These are phyloP conservation scores for Mimumesa dahlbomi DNA, from an alignment of 2,888 invertebrate species.

Conservation along the genomic window DNA sequence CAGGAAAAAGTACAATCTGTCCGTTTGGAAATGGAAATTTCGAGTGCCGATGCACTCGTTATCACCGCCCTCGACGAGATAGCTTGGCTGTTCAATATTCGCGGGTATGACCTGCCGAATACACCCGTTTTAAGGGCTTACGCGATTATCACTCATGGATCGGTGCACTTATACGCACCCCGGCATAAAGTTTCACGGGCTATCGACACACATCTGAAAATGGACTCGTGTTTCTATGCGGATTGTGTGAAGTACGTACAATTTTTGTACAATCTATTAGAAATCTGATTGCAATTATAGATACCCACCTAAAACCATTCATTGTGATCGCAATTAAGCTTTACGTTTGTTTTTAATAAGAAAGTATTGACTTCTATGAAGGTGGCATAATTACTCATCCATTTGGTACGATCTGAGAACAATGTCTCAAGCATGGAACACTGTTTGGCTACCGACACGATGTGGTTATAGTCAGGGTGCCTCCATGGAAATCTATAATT, in stretches of 20 bases:
- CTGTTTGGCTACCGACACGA: constrained; percentile 86
- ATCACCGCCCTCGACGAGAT: constrained; percentile 93
- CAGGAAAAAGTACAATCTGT: constrained; percentile 87
- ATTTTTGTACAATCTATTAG: neutral
- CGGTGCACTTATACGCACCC: constrained; percentile 87
- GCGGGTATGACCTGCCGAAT: constrained; percentile 91
- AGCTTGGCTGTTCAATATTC: constrained; percentile 93
- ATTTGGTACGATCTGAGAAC: constrained; percentile 88
- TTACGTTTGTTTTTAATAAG: neutral
- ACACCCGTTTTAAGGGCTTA: constrained; percentile 91
- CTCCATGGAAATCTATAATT: constrained; percentile 83
- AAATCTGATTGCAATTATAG: too few species aligned
- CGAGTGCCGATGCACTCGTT: constrained; percentile 89
- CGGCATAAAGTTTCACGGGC: constrained; percentile 83
- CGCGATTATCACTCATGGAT: constrained; percentile 85
- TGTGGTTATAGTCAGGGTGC: constrained; percentile 88
- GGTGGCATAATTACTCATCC: constrained; percentile 86
- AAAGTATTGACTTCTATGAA: constrained; percentile 69
- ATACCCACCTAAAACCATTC: too few species aligned
- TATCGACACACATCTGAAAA: constrained; percentile 80
- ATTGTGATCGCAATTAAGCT: too few species aligned
- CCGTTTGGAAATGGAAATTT: constrained; percentile 83
- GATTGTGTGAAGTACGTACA: constrained; percentile 85
- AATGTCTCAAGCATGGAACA: constrained; percentile 84
- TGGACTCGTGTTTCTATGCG: constrained; percentile 83